These are phyloP conservation scores for Paramuricea clavata DNA, from an alignment of 92 coral and sea anemone genomes.

Conservation along the genomic window DNA sequence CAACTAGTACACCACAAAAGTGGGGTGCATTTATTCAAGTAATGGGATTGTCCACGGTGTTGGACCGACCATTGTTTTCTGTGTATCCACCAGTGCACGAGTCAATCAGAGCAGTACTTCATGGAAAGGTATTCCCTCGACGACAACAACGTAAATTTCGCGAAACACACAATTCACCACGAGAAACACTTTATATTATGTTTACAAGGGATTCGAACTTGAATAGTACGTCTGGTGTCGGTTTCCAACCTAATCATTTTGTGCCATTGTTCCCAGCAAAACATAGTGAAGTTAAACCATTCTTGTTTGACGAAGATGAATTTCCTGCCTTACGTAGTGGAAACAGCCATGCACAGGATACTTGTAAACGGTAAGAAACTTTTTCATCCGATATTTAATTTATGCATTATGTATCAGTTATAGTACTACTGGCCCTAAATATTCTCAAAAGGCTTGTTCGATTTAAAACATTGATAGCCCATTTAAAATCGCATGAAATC, in stretches of 20 bases:
- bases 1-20: not conserved
- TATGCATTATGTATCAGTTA: no score
- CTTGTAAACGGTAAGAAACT: not conserved
- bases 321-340: not conserved
- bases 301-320: not conserved
- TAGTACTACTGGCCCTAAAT: no score
- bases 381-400: no score
- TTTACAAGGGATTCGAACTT: not conserved
- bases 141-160: not conserved
- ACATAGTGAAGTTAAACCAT: not conserved
- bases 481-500: no score
- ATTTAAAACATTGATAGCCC: no score
- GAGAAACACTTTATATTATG: not conserved
- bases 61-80: not conserved
- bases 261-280: not conserved
- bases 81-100: not conserved
- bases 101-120: slow-evolving; percentile 7
- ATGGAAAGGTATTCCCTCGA: slow-evolving; percentile 19
- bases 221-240: not conserved
- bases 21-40: not conserved
- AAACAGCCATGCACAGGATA: not conserved
- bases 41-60: not conserved
- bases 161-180: not conserved
- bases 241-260: not conserved
- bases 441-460: no score